A percentile compares a stretch with the other conserved stretches of the same genome.
These are phyloP conservation scores for Lycocorax pyrrhopterus DNA, from an alignment of 2,113 vertebrate genomes.

Conservation along the genomic window DNA sequence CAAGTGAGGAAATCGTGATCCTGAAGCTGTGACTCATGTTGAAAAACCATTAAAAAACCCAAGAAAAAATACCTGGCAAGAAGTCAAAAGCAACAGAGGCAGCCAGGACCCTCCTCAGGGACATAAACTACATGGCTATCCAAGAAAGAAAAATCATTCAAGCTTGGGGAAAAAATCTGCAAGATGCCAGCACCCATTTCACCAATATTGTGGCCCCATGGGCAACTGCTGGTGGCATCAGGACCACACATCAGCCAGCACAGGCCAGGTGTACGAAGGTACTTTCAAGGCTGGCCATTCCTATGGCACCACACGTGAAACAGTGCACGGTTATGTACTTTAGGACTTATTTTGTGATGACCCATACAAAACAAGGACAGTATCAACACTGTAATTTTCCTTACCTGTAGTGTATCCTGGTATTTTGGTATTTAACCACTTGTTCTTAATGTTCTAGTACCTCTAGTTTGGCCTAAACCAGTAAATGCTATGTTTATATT, in stretches of 20 bases:
- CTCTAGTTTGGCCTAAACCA: background rate
- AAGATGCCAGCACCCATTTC: background rate
- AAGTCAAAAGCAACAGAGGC: background rate
- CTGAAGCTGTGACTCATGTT: background rate
- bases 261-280: background rate
- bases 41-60: background rate
- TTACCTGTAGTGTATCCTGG: slow-evolving; percentile 44
- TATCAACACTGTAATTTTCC: background rate
- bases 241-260: background rate
- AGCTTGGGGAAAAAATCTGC: background rate
- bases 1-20: background rate
- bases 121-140: background rate
- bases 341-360: background rate
- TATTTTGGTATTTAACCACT: slow-evolving; percentile 26
- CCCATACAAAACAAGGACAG: background rate
- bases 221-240: background rate
- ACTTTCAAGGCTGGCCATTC: background rate
- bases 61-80: background rate
- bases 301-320: background rate
- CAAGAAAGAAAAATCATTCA: background rate
- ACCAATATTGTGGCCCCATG: background rate
- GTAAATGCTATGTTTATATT: background rate
- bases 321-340: background rate
- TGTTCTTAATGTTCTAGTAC: background rate
- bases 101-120: background rate